Base-by-base conservation (phyloP, 23 tunicate genomes). In the Halocynthia aurantium region DNA sequence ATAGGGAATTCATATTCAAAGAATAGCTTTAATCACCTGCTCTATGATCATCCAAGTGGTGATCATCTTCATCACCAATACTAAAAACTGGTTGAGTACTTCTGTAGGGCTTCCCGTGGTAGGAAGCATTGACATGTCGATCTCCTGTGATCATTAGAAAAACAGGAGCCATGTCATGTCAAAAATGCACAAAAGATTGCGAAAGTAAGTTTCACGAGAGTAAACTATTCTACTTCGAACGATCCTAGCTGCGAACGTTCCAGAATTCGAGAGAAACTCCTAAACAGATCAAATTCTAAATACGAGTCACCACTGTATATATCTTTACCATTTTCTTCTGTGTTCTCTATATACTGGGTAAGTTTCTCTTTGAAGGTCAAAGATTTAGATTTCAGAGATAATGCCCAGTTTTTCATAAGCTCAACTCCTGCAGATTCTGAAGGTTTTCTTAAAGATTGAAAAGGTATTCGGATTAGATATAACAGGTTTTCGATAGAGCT, bases 1-100 rank as follows among this genome's bases (percentile, higher is more conserved):
- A 31, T 31, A 31, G 2, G 4, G 44, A 31, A 31, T 31, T 31
- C 44, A 31, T 31, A 31, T 31, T 31, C 44, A 31, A 31, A 31
- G 44, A 31, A 0, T 31, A 31, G 44, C 44, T 31, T 1, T 4
- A 31, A 31, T 31, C 84, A 7, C 49, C 84, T 20, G 22, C 31
- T 17, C 13, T 22, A 68, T 2, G 22, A 20, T 81, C 84, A 10
- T 68, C 53, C 13, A 49, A 13, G 9, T 80, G 69, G 56, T 83
- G 80, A 55, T 88, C 95, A 53, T 76, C 88, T 53, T 89, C 96
- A 70, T 84, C 96, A 10, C 86, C 96, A 31, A 89, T 89, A 11
- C 83, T 77, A 63, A 89, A 89, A 17, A 89, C 88, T 7, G 88
- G 80, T 15, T 88, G 73, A 52, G 78, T 71, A 8, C 85, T 78